Conservation (phyloP, 2,888 invertebrate genomes). For the Timema cristinae region DNA sequence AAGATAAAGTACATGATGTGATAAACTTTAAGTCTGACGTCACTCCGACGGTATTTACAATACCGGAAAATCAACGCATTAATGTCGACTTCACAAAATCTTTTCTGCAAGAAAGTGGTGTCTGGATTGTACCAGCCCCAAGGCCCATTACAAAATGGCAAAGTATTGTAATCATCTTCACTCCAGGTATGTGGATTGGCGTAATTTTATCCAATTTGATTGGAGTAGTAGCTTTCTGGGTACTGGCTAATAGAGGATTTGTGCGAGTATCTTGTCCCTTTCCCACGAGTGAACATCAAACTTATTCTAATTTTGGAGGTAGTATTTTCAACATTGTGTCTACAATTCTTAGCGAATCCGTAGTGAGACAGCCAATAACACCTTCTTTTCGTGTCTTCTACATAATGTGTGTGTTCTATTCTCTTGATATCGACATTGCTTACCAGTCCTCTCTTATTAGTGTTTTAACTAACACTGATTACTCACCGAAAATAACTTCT, state of each 20-base stretch:
- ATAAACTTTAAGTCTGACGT: too few species aligned
- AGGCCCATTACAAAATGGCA: background rate
- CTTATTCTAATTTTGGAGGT: too few species aligned
- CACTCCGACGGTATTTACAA: too few species aligned
- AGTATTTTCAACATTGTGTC: background rate
- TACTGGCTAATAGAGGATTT: background rate
- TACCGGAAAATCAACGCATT: too few species aligned
- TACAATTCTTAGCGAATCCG: background rate
- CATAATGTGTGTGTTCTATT: conserved; percentile 11
- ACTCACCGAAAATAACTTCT: background rate
- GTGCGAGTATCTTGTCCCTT: too few species aligned
- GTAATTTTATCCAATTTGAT: background rate
- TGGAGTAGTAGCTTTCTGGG: background rate
- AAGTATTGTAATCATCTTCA: background rate
- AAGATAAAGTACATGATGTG: too few species aligned
- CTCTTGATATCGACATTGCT: background rate
- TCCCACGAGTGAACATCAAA: too few species aligned
- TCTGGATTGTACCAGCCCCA: conserved; percentile 9
- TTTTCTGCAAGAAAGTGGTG: background rate
- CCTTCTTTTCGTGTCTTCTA: background rate
- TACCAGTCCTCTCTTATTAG: conserved; percentile 6
- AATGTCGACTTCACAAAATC: background rate
- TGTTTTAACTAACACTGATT: background rate
- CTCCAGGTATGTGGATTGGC: background rate
- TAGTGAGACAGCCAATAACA: background rate